Conservation (phyloP, 2,113 vertebrate genomes). For the Egretta garzetta region DNA sequence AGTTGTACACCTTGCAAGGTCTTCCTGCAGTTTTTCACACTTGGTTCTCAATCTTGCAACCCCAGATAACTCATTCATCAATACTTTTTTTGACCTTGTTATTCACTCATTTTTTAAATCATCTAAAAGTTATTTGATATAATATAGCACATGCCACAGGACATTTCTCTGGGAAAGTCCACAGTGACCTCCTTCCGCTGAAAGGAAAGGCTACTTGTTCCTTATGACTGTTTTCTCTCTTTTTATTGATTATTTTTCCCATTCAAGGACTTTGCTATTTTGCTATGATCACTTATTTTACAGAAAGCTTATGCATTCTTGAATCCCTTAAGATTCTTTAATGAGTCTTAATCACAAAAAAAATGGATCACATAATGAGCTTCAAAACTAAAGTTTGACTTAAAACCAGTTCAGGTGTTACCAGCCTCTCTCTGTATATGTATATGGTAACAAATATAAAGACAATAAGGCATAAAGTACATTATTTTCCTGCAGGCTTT, state of each 20-base stretch:
- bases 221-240: background rate
- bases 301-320: background rate
- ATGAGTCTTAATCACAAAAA: background rate
- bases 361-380: background rate
- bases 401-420: background rate
- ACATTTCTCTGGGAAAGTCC: background rate
- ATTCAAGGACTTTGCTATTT: background rate
- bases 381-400: background rate
- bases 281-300: background rate
- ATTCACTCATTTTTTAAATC: background rate
- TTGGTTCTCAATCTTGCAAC: background rate
- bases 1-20: background rate
- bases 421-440: background rate
- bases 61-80: background rate
- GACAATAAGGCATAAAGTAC: background rate
- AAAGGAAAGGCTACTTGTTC: background rate
- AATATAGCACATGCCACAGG: background rate
- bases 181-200: background rate
- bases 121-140: background rate
- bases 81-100: background rate
- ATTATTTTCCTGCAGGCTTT: background rate
- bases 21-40: background rate
- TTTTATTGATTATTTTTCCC: background rate
- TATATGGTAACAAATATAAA: background rate
- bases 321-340: background rate